Evolutionary conservation across 2,113 vertebrate genomes (phyloP).

Genomic region (Penelope pileata): DNA sequence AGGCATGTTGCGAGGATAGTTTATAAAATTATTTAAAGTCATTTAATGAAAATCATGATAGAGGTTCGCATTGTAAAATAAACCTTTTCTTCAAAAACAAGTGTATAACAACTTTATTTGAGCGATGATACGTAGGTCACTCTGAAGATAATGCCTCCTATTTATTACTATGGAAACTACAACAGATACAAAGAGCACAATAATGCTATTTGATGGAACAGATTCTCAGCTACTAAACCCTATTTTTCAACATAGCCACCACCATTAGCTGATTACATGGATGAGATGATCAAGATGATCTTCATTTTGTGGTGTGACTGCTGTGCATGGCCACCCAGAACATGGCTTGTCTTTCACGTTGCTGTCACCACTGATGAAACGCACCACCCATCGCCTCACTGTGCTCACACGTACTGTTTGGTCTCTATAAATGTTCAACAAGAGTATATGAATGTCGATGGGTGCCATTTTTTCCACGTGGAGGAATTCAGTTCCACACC

Average conservation of each 20-base stretch:
- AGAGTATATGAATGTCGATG: neutral
- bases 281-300: neutral
- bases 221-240: neutral
- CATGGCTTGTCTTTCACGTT: neutral
- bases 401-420: neutral
- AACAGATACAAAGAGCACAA: neutral
- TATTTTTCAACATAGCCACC: neutral
- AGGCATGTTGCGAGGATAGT: neutral
- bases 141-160: neutral
- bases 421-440: neutral
- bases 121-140: neutral
- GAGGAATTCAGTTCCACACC: neutral
- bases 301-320: neutral
- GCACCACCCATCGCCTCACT: neutral
- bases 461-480: neutral
- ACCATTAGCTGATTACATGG: neutral
- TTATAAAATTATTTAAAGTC: neutral
- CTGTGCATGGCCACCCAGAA: neutral
- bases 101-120: neutral
- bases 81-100: neutral
- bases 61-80: neutral
- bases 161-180: neutral
- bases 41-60: neutral
- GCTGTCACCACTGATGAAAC: neutral
- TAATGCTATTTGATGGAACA: neutral